A percentile compares a stretch with the other conserved stretches of the same genome.
These are phyloP conservation scores for Aphelenchoides avenae DNA, from an alignment of 1,140 invertebrate species.

Conservation along the genomic window DNA sequence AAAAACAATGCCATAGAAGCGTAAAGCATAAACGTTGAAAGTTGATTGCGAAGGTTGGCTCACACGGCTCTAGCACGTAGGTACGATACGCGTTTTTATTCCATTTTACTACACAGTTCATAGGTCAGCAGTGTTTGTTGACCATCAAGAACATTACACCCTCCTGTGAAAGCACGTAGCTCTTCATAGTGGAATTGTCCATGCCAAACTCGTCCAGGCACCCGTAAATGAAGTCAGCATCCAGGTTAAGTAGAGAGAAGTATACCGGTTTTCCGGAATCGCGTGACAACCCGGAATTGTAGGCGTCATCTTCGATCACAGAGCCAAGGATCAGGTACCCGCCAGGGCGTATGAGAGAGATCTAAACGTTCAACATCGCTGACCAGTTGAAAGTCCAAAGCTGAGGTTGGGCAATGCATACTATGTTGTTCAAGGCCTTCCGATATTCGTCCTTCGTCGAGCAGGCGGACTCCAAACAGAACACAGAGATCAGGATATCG, in stretches of 20 bases:
- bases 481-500: slow-evolving; percentile 44
- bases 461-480: slow-evolving; percentile 50
- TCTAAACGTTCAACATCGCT: slow-evolving; percentile 18
- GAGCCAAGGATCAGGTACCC: slow-evolving; percentile 44
- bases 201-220: slow-evolving; percentile 30
- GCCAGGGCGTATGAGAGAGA: slow-evolving; percentile 38
- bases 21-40: too few relatives aligned
- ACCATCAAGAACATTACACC: slow-evolving; percentile 41
- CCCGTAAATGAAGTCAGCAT: slow-evolving; percentile 32
- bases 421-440: slow-evolving; percentile 46
- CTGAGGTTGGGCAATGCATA: too few relatives aligned
- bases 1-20: too few relatives aligned
- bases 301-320: slow-evolving; percentile 44
- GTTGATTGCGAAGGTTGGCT: too few relatives aligned
- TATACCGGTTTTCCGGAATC: slow-evolving; percentile 18
- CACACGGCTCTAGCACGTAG: too few relatives aligned
- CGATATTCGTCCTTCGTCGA: slow-evolving; percentile 38
- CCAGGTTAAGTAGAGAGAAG: slow-evolving; percentile 40
- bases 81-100: slow-evolving; percentile 9
- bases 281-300: slow-evolving; percentile 43
- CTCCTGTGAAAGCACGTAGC: slow-evolving; percentile 10
- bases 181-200: slow-evolving; percentile 28
- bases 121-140: slow-evolving; percentile 19
- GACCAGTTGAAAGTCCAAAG: neutral
- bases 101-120: slow-evolving; percentile 1